phyloP scores from a whole-genome alignment of 2,888 invertebrate species.

The Polia nebulosa region DNA sequence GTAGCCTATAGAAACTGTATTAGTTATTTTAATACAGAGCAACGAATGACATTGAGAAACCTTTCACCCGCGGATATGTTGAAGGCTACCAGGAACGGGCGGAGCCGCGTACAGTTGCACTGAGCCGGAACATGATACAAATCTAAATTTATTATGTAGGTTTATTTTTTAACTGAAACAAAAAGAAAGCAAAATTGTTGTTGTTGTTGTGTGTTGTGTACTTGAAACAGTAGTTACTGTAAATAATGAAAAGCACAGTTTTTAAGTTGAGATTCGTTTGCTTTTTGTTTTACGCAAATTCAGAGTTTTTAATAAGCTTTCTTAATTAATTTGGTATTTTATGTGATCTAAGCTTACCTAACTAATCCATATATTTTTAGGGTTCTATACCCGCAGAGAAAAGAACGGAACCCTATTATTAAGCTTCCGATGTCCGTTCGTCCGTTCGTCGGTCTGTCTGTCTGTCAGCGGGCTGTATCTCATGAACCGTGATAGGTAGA shows the following conservation, averaged over 20 bases:
- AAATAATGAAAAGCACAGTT: neutral
- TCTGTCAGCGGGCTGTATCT: no score
- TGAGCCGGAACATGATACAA: conserved; percentile 47
- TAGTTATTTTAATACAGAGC: conserved; percentile 52
- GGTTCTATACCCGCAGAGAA: no score
- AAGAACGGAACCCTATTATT: no score
- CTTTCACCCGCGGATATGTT: conserved; percentile 79
- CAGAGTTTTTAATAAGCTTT: neutral
- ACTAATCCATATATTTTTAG: no score
- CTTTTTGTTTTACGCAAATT: neutral
- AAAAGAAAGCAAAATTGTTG: no score
- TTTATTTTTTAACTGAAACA: neutral
- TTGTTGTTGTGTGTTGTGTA: no score
- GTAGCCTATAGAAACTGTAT: conserved; percentile 38
- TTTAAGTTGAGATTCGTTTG: neutral
- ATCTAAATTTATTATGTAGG: conserved; percentile 10
- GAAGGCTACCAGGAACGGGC: conserved; percentile 80
- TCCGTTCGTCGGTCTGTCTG: no score
- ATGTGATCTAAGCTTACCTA: no score
- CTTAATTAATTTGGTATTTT: neutral
- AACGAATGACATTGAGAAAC: conserved; percentile 77
- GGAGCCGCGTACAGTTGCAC: conserved; percentile 42
- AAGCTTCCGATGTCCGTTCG: no score
- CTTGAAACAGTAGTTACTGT: neutral
- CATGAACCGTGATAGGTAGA: no score